A percentile compares a stretch with the other conserved stretches of the same genome.
phyloP scores from a whole-genome alignment of 2,888 invertebrate genomes.

The Willowsia nigromaculata region DNA sequence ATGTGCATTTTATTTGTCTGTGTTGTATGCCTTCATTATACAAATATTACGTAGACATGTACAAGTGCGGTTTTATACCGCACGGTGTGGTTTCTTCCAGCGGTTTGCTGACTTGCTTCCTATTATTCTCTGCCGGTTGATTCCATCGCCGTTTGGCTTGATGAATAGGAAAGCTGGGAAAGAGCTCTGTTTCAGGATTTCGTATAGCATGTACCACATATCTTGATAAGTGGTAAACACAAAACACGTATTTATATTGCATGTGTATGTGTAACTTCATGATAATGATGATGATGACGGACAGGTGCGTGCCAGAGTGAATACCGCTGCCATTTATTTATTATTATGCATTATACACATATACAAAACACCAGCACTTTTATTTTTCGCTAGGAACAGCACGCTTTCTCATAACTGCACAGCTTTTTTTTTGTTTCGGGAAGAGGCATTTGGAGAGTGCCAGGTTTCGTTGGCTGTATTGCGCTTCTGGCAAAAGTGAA shows the following conservation, averaged over 20 bases:
- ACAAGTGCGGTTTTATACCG: constrained; percentile 31
- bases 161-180: neutral
- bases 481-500: constrained; percentile 19
- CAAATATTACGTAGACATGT: neutral
- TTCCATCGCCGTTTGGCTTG: neutral
- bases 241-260: constrained; percentile 9
- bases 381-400: neutral
- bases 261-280: constrained; percentile 36
- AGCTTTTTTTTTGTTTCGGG: neutral
- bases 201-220: neutral
- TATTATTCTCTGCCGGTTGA: neutral
- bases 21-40: constrained; percentile 16
- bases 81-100: constrained; percentile 42
- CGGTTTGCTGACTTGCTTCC: constrained; percentile 23
- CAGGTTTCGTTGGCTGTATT: constrained; percentile 19
- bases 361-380: neutral
- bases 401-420: neutral
- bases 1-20: constrained; percentile 1
- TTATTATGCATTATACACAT: constrained; percentile 52
- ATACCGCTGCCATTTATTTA: constrained; percentile 46
- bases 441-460: neutral
- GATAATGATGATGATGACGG: constrained; percentile 60
- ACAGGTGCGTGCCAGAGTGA: constrained; percentile 65
- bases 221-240: neutral
- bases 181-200: neutral